Base-by-base conservation (phyloP, 2,113 vertebrate species). In the Pelodiscus sinensis region DNA sequence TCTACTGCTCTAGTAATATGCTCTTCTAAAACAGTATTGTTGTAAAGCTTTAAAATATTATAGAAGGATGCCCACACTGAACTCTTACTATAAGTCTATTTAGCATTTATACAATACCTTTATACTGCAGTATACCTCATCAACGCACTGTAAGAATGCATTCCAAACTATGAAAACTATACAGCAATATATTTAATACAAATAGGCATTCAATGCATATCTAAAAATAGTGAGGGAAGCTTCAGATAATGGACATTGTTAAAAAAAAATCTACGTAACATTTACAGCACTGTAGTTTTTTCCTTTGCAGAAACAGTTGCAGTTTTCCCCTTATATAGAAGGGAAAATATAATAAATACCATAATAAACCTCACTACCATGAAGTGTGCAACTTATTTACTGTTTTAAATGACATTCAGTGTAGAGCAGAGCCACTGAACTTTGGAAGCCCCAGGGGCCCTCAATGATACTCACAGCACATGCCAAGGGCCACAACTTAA, bases 11-110 rank as follows among this genome's bases (percentile, higher is more conserved):
- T 68, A 18, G 16, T n/a, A 68, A 68, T 31, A n/a, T 18, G 62
- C 31, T 68, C 62, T n/a, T 68, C 31, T n/a, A 4, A 8, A 68
- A 68, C 29, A 4, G 62, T n/a, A n/a, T n/a, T 2, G 1, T 0
- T 3, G 81, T n/a, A 92, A 82, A 85, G n/a, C 15, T 86, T 44
- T 91, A 90, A 87, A 13, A 85, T 84, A 81, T 65, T 21, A 22
- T 84, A 81, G 29, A 50, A 65, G 57, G 65, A 88, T 80, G 9
- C 12, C 56, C 24, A 82, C 29, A 44, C 44, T 73, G 56, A 73
- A 78, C 73, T 50, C 25, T 75, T 38, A 22, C 15, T 31, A 38
- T 8, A 57, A 27, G 4, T 73, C 50, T 5, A 56, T 13, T 44
- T 44, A 25, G 52, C 25, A 27, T 65, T 65, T 73, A 50, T 58